Conservation (phyloP, 1,140 invertebrate genomes). For the Linepithema humile region DNA sequence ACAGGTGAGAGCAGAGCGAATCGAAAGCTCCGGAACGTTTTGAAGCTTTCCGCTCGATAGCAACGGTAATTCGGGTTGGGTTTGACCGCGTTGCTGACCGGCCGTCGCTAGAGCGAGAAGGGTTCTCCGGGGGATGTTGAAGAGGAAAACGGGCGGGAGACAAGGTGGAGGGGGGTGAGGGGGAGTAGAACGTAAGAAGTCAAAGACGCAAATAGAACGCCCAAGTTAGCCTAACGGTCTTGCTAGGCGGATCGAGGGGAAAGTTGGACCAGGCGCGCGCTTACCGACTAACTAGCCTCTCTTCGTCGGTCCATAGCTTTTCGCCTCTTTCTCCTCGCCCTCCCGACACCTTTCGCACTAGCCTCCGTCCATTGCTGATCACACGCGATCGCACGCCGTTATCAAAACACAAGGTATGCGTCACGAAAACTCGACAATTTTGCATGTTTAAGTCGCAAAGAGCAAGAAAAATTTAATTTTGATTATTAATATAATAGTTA, state of each 20-base stretch:
- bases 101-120: slow-evolving; percentile 65
- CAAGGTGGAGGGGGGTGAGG: slow-evolving; percentile 52
- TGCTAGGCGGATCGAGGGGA: slow-evolving; percentile 77
- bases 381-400: neutral
- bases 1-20: slow-evolving; percentile 30
- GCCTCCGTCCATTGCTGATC: slow-evolving; percentile 6
- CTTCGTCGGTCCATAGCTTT: slow-evolving; percentile 62
- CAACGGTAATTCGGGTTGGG: slow-evolving; percentile 73
- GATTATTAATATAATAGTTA: no score
- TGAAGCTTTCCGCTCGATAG: slow-evolving; percentile 47
- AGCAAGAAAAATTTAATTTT: neutral
- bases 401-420: neutral
- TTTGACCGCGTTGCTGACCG: slow-evolving; percentile 77
- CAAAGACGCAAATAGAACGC: slow-evolving; percentile 82
- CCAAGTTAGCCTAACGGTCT: slow-evolving; percentile 83
- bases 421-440: slow-evolving; percentile 2
- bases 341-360: slow-evolving; percentile 60
- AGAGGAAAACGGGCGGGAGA: slow-evolving; percentile 66
- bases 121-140: slow-evolving; percentile 60
- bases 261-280: slow-evolving; percentile 71
- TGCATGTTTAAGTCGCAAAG: neutral
- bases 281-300: slow-evolving; percentile 68
- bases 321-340: slow-evolving; percentile 59
- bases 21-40: slow-evolving; percentile 56
- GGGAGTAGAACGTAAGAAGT: slow-evolving; percentile 78